These are phyloP conservation scores for Tetramorium alpestre DNA, from an alignment of 1,140 invertebrate genomes.

Conservation along the genomic window DNA sequence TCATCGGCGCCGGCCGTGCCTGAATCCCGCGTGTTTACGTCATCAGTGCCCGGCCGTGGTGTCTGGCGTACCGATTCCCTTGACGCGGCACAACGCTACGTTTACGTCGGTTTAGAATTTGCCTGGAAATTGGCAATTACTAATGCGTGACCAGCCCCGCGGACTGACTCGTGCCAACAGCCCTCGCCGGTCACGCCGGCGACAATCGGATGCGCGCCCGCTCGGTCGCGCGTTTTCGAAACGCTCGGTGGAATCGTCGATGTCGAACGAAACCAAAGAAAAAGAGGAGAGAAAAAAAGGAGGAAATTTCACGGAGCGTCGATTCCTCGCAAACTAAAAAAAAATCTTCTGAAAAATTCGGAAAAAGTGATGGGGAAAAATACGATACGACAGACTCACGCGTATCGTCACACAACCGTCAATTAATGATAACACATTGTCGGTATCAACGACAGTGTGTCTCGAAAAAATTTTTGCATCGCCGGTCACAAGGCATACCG, in stretches of 20 bases:
- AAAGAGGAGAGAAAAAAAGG: not conserved
- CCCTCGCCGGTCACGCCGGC: conserved; percentile 31
- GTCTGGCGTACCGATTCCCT: conserved; percentile 65
- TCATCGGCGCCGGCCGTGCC: conserved; percentile 55
- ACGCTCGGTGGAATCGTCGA: conserved; percentile 33
- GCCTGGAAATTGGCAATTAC: conserved; percentile 74
- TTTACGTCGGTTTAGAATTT: conserved; percentile 66
- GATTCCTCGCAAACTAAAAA: not conserved
- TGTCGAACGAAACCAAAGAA: conserved; percentile 1
- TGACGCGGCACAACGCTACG: conserved; percentile 61
- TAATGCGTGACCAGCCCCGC: conserved; percentile 72
- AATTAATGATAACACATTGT: not conserved
- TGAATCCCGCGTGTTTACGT: conserved; percentile 67
- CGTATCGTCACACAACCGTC: not conserved
- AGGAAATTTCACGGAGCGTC: not conserved
- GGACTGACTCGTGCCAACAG: conserved; percentile 52
- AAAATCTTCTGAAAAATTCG: not conserved
- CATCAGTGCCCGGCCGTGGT: conserved; percentile 28
- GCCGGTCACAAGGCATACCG: not conserved
- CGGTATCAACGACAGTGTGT: not conserved
- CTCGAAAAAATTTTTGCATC: conserved; percentile 12
- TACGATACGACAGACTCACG: not conserved
- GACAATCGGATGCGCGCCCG: conserved; percentile 54
- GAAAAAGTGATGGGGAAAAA: not conserved
- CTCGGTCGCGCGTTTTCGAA: conserved; percentile 16